These are phyloP conservation scores for Neoaliturus tenellus DNA, from an alignment of 2,888 invertebrate species.

Conservation along the genomic window DNA sequence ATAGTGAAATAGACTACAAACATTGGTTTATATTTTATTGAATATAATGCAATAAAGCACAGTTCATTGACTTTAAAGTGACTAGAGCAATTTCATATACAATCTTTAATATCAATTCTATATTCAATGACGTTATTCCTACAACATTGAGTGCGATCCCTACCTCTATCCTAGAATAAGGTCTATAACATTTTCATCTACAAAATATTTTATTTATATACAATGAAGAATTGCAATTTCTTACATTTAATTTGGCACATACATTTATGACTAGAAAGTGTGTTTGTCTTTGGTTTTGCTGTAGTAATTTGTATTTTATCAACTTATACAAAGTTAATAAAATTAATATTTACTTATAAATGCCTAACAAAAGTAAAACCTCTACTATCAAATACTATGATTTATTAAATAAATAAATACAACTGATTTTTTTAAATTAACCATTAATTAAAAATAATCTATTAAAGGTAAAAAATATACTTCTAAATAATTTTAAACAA, in stretches of 20 bases:
- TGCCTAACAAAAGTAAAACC: neutral
- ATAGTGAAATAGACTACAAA: neutral
- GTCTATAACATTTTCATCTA: neutral
- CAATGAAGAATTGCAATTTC: neutral
- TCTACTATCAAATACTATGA: neutral
- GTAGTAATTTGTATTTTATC: neutral
- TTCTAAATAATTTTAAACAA: no score
- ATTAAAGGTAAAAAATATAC: no score
- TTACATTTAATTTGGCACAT: constrained; percentile 34
- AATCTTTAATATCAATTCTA: no score
- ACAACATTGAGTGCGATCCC: neutral
- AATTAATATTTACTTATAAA: neutral
- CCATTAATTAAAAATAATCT: no score
- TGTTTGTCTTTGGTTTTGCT: constrained; percentile 26
- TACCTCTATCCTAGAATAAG: neutral
- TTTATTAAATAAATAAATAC: neutral
- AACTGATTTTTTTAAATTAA: no score
- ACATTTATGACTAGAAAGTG: neutral
- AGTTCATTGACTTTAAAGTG: neutral
- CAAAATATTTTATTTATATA: neutral
- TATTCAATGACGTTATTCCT: neutral
- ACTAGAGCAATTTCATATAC: neutral
- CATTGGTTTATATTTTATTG: neutral
- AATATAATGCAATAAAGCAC: neutral
- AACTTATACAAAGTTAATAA: neutral